phyloP scores from a whole-genome alignment of 2,797 vertebrate species.

The Nyctibius grandis region DNA sequence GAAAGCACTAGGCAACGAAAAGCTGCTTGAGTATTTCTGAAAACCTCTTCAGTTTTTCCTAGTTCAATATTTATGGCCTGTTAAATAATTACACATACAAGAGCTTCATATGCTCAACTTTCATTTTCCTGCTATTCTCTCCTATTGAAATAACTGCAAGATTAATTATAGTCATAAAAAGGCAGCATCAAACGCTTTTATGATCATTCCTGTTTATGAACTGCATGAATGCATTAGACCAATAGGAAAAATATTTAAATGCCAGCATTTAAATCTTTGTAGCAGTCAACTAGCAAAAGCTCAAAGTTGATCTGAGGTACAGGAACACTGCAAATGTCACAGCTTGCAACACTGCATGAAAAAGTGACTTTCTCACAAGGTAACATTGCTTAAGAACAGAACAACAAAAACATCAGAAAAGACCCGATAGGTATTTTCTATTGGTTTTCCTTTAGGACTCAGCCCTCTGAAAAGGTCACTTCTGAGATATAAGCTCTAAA shows the following conservation, averaged over 20 bases:
- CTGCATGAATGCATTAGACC: not conserved
- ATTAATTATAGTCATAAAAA: slow-evolving; percentile 49
- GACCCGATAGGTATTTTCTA: not conserved
- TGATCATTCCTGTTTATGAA: slow-evolving; percentile 9
- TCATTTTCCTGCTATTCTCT: not conserved
- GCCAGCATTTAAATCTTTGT: not conserved
- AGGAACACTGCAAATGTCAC: not conserved
- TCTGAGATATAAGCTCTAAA: not conserved
- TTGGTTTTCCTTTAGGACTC: not conserved
- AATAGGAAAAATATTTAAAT: slow-evolving; percentile 1
- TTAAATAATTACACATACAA: slow-evolving; percentile 19
- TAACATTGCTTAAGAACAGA: not conserved
- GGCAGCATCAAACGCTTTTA: slow-evolving; percentile 38
- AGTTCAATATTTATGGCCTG: not conserved
- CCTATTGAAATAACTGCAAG: slow-evolving; percentile 28
- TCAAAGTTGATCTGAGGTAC: not conserved
- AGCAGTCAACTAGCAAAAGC: not conserved
- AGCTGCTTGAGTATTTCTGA: not conserved
- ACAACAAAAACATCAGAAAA: not conserved
- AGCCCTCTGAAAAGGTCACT: not conserved
- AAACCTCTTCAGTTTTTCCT: slow-evolving; percentile 5
- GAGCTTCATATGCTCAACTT: not conserved
- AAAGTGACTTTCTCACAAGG: not conserved
- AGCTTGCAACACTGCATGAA: not conserved
- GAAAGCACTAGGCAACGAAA: not conserved